Evolutionary conservation across 1,140 invertebrate genomes (phyloP).

Genomic region (Idris sp.): DNA sequence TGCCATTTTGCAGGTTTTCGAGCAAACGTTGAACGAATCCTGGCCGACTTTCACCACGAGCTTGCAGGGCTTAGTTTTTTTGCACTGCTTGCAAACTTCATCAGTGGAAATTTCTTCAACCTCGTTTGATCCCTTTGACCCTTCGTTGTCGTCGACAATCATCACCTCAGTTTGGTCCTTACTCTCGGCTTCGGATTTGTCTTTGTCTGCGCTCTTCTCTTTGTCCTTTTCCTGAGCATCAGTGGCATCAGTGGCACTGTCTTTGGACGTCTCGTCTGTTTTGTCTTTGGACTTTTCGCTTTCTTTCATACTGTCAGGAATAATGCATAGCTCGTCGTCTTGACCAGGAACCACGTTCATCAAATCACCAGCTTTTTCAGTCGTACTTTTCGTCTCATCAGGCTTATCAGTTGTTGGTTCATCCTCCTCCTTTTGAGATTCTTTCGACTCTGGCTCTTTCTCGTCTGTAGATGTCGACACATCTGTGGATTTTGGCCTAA

Average conservation of each 20-base stretch:
- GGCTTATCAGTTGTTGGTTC: no score
- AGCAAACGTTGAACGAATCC: constrained; percentile 71
- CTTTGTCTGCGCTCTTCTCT: not conserved
- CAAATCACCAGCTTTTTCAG: constrained; percentile 36
- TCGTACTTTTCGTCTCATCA: constrained; percentile 5
- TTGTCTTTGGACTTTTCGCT: constrained; percentile 15
- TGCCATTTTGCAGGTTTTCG: constrained; percentile 69
- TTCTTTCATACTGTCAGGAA: constrained; percentile 75
- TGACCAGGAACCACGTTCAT: constrained; percentile 74
- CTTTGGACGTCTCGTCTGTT: not conserved
- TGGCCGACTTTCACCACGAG: constrained; percentile 72
- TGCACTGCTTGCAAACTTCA: constrained; percentile 73
- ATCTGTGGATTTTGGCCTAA: no score
- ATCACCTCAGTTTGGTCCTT: no score
- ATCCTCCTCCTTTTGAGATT: no score
- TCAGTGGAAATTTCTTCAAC: constrained; percentile 68
- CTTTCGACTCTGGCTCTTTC: no score
- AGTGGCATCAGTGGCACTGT: not conserved
- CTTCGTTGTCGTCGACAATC: constrained; percentile 63
- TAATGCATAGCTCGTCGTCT: constrained; percentile 76
- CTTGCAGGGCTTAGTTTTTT: constrained; percentile 67
- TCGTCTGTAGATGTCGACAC: no score
- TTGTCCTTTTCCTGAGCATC: not conserved
- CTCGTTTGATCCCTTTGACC: constrained; percentile 67
- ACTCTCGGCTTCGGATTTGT: not conserved